Evolutionary conservation across 2,888 invertebrate genomes (phyloP).

Genomic region (Nowickia ferox): DNA sequence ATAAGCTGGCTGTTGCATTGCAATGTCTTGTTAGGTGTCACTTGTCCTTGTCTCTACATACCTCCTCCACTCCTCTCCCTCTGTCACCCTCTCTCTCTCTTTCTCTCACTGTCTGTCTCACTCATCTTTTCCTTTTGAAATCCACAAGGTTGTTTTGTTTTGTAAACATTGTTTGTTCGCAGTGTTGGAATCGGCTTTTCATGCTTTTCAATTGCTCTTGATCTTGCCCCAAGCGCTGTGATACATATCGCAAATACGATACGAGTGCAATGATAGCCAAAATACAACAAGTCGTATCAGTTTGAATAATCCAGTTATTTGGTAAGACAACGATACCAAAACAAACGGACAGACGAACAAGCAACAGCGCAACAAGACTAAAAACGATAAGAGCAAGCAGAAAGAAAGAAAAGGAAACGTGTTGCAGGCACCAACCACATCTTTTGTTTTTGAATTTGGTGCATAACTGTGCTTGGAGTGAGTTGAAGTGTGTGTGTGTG

Average conservation of each 20-base stretch:
- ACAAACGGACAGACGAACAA: slow-evolving; percentile 7
- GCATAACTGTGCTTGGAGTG: slow-evolving; percentile 47
- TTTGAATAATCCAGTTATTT: slow-evolving; percentile 68
- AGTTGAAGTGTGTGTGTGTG: slow-evolving; percentile 9
- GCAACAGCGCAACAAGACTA: slow-evolving; percentile 9
- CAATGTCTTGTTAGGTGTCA: slow-evolving; percentile 74
- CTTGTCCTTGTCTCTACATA: slow-evolving; percentile 59
- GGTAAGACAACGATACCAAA: slow-evolving; percentile 48
- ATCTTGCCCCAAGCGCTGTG: slow-evolving; percentile 51
- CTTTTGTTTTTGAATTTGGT: slow-evolving; percentile 13
- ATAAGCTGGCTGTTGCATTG: slow-evolving; percentile 64
- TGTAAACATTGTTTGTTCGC: slow-evolving; percentile 39
- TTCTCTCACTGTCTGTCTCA: slow-evolving; percentile 8
- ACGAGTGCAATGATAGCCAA: slow-evolving; percentile 54
- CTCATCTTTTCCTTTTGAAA: slow-evolving; percentile 19
- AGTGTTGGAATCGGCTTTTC: slow-evolving; percentile 68
- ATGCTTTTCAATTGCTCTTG: slow-evolving; percentile 68
- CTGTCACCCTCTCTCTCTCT: slow-evolving; percentile 11
- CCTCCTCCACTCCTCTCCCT: background rate
- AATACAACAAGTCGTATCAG: slow-evolving; percentile 48
- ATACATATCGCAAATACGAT: slow-evolving; percentile 39
- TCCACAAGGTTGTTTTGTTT: slow-evolving; percentile 41
- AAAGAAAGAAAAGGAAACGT: background rate
- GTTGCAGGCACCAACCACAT: slow-evolving; percentile 31
- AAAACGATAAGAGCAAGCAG: background rate